Evolutionary conservation across 1,140 invertebrate genomes (phyloP).

Genomic region (Hyphantria cunea): DNA sequence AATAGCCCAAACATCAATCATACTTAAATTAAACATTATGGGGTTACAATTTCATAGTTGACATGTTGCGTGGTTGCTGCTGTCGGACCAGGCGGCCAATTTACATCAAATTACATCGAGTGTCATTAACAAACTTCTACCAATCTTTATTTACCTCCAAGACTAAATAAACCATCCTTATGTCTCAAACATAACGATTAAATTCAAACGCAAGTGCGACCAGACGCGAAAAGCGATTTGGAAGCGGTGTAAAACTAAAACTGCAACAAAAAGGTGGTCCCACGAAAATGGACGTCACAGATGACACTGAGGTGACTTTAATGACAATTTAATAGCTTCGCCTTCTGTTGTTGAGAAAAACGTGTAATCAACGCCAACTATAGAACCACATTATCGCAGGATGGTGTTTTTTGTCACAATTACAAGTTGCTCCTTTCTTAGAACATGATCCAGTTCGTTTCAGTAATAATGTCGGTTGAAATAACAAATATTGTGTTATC

Average conservation of each 20-base stretch:
- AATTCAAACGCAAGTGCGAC: slow-evolving; percentile 24
- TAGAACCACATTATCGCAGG: slow-evolving; percentile 60
- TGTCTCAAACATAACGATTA: slow-evolving; percentile 23
- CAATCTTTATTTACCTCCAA: slow-evolving; percentile 41
- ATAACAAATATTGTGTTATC: not conserved
- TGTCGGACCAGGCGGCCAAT: slow-evolving; percentile 64
- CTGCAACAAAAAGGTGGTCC: slow-evolving; percentile 72
- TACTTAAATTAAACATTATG: slow-evolving; percentile 67
- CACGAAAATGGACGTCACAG: slow-evolving; percentile 72
- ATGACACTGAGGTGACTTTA: slow-evolving; percentile 77
- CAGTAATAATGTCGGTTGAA: slow-evolving; percentile 14
- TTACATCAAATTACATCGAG: slow-evolving; percentile 76
- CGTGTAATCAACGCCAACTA: slow-evolving; percentile 74
- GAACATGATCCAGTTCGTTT: slow-evolving; percentile 23
- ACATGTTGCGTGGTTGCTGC: slow-evolving; percentile 72
- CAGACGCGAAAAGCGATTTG: slow-evolving; percentile 36
- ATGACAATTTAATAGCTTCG: slow-evolving; percentile 79
- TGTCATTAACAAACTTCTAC: slow-evolving; percentile 70
- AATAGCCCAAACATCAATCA: slow-evolving; percentile 66
- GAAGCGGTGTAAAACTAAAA: slow-evolving; percentile 62
- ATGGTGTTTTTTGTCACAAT: slow-evolving; percentile 55
- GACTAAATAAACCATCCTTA: slow-evolving; percentile 18
- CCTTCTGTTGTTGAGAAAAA: slow-evolving; percentile 65
- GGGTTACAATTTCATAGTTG: slow-evolving; percentile 78
- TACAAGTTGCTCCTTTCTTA: slow-evolving; percentile 46